Percentiles rank a stretch among this genome's conserved stretches.
These are phyloP conservation scores for Potamilus streckersoni DNA, from an alignment of 1,140 invertebrate genomes.

Conservation along the genomic window DNA sequence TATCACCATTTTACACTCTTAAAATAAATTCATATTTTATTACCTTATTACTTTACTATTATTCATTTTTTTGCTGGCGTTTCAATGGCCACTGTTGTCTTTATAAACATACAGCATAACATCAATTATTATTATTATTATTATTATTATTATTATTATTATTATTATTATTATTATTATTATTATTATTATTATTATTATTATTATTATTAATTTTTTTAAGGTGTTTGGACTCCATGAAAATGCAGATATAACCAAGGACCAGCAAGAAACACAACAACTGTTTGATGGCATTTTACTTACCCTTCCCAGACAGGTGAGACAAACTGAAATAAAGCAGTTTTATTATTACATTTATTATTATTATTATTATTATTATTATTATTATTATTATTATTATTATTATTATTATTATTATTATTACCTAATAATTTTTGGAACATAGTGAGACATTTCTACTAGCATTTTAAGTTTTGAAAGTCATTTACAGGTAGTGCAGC, in stretches of 20 bases:
- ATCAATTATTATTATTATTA: neutral
- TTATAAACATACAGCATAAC: neutral
- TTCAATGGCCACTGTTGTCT: neutral
- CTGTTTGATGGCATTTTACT: slow-evolving; percentile 68
- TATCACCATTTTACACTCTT: too few relatives aligned
- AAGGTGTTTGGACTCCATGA: slow-evolving; percentile 69
- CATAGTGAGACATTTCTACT: too few relatives aligned
- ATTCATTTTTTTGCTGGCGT: too few relatives aligned
- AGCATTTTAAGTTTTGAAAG: too few relatives aligned
- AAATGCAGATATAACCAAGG: slow-evolving; percentile 69
- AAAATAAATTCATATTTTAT: too few relatives aligned
- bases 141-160: neutral
- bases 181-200: too few relatives aligned
- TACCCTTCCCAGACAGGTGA: slow-evolving; percentile 82
- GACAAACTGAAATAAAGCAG: neutral
- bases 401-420: too few relatives aligned
- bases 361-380: neutral
- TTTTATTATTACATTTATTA: neutral
- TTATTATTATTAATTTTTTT: neutral
- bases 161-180: too few relatives aligned
- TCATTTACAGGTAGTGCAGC: too few relatives aligned
- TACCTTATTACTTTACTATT: too few relatives aligned
- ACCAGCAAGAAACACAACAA: slow-evolving; percentile 67
- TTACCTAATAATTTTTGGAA: too few relatives aligned
- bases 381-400: too few relatives aligned